Evolutionary conservation across 2,888 invertebrate species (phyloP).

Genomic region (Nymphalis urticae): DNA sequence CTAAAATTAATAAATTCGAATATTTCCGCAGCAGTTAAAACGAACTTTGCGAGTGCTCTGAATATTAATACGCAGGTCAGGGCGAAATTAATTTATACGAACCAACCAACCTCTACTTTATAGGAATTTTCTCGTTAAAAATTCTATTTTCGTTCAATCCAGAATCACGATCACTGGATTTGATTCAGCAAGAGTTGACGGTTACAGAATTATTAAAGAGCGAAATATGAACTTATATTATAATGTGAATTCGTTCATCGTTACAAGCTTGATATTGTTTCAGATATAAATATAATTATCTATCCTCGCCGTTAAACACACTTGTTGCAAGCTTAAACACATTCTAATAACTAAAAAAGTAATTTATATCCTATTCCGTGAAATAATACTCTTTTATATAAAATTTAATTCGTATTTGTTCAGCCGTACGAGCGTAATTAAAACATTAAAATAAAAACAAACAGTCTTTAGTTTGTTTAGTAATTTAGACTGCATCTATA

Average conservation of each 20-base stretch:
- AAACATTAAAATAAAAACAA: no score
- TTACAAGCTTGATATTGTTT: no score
- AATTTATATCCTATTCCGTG: no score
- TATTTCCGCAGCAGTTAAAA: slow-evolving; percentile 65
- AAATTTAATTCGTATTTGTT: no score
- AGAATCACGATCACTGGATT: slow-evolving; percentile 26
- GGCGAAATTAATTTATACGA: slow-evolving; percentile 70
- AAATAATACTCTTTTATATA: no score
- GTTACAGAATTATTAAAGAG: slow-evolving; percentile 13
- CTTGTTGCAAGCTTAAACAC: no score
- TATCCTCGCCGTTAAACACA: no score
- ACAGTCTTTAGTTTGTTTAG: no score
- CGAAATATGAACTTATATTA: not conserved
- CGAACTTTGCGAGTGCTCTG: slow-evolving; percentile 75
- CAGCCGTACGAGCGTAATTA: no score
- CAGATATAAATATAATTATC: no score
- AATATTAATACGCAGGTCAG: slow-evolving; percentile 77
- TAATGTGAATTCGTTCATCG: not conserved
- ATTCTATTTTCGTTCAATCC: slow-evolving; percentile 31
- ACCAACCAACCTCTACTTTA: slow-evolving; percentile 52
- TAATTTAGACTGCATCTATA: no score
- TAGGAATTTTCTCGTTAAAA: slow-evolving; percentile 26
- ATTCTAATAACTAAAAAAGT: no score
- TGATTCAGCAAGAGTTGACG: slow-evolving; percentile 19
- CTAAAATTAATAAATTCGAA: slow-evolving; percentile 73